Conservation (phyloP, 1,140 invertebrate genomes). For the Atta colombica region DNA sequence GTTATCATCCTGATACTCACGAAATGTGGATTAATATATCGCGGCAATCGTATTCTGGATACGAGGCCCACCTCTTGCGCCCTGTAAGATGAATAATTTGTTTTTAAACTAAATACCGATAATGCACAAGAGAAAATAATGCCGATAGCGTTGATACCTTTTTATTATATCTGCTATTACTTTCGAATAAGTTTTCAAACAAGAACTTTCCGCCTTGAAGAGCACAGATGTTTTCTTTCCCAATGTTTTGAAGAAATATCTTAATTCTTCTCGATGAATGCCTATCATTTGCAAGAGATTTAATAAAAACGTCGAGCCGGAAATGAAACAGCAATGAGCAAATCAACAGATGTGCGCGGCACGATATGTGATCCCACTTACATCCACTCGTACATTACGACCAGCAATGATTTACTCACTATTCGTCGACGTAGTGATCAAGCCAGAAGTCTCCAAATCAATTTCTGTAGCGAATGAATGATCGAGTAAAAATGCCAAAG, state of each 20-base stretch:
- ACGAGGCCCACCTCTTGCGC: conserved; percentile 90
- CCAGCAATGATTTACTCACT: conserved; percentile 85
- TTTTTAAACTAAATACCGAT: background rate
- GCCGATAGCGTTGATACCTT: conserved; percentile 83
- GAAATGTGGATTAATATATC: conserved; percentile 90
- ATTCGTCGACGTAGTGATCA: conserved; percentile 90
- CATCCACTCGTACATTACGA: background rate
- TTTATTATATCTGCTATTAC: conserved; percentile 90
- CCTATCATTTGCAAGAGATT: conserved; percentile 81
- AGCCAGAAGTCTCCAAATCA: conserved; percentile 89
- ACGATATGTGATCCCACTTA: conserved; percentile 25
- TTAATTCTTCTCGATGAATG: conserved; percentile 90
- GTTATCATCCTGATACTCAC: conserved; percentile 82
- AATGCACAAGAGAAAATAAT: conserved; percentile 42
- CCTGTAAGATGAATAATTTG: conserved; percentile 81
- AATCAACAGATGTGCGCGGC: background rate
- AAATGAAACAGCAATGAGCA: conserved; percentile 7
- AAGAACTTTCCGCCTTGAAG: conserved; percentile 88
- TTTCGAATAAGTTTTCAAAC: conserved; percentile 88
- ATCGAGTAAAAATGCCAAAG: conserved; percentile 87
- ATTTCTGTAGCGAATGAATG: conserved; percentile 90
- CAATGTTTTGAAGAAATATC: conserved; percentile 90
- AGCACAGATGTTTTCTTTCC: conserved; percentile 89
- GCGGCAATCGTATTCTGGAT: conserved; percentile 89
- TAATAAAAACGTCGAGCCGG: conserved; percentile 12